Conservation (phyloP, 2,797 vertebrate species). For the Graptemys geographica region DNA sequence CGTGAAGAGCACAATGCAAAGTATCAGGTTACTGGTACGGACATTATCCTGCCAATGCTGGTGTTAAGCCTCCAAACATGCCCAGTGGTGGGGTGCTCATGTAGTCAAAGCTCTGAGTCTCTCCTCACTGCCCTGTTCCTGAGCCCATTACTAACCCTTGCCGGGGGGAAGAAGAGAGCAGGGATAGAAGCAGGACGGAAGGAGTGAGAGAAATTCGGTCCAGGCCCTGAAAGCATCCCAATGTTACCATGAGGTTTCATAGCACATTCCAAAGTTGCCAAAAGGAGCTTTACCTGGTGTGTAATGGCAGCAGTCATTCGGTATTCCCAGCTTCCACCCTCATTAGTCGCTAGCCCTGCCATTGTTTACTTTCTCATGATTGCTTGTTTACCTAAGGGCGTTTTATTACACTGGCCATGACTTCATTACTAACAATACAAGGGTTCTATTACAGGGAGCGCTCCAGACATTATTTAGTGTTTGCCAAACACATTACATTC, state of each 20-base stretch:
- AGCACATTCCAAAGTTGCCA: neutral
- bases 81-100: neutral
- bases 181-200: fast-evolving
- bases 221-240: neutral
- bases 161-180: fast-evolving
- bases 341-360: neutral
- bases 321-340: neutral
- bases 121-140: neutral
- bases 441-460: slow-evolving; percentile 12
- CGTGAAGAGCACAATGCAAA: neutral
- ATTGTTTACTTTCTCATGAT: slow-evolving; percentile 17
- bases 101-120: neutral
- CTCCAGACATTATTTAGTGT: slow-evolving; percentile 82
- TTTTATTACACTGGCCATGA: slow-evolving; percentile 25
- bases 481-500: slow-evolving; percentile 80
- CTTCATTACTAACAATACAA: slow-evolving; percentile 18
- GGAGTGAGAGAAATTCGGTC: neutral
- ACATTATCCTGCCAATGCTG: neutral
- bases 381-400: neutral
- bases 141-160: neutral
- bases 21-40: neutral
- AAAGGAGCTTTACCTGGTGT: neutral
- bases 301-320: neutral
- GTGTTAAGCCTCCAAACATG: neutral
- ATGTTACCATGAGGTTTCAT: neutral